Percentiles rank a stretch among this genome's conserved stretches.
Evolutionary conservation across 92 coral and sea anemone species (phyloP).

Genomic region (Porites evermanni): DNA sequence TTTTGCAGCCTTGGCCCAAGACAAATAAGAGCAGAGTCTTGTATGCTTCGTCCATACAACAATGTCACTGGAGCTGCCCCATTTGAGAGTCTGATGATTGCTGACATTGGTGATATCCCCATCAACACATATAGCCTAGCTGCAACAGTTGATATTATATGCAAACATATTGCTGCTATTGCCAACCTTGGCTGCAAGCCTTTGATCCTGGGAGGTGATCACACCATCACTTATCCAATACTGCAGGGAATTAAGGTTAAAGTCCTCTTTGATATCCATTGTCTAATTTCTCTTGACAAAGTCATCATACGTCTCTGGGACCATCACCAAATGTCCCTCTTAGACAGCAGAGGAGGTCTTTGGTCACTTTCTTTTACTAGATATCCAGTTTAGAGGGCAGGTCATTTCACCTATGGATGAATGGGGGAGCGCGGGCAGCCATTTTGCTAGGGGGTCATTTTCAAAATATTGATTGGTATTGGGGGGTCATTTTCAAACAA

Average conservation of each 20-base stretch:
- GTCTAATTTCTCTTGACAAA: too few relatives aligned
- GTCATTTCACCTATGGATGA: too few relatives aligned
- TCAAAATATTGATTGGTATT: too few relatives aligned
- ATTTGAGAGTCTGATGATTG: slow-evolving; percentile 89
- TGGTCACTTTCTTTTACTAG: too few relatives aligned
- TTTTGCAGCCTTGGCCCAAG: slow-evolving; percentile 82
- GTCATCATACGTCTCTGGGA: not conserved
- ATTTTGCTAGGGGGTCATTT: too few relatives aligned
- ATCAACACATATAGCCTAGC: slow-evolving; percentile 78
- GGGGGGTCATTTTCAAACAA: too few relatives aligned
- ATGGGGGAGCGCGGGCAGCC: too few relatives aligned
- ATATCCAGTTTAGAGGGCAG: too few relatives aligned
- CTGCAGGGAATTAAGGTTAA: slow-evolving; percentile 88
- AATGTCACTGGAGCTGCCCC: slow-evolving; percentile 89
- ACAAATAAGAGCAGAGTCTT: slow-evolving; percentile 89
- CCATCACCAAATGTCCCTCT: too few relatives aligned
- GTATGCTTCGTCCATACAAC: slow-evolving; percentile 86
- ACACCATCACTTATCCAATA: slow-evolving; percentile 86
- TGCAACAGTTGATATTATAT: slow-evolving; percentile 69
- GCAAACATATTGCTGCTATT: slow-evolving; percentile 58
- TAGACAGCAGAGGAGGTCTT: too few relatives aligned
- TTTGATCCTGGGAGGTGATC: slow-evolving; percentile 87
- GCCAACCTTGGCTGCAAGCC: slow-evolving; percentile 82
- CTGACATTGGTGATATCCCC: slow-evolving; percentile 95
- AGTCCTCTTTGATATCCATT: not conserved